These are phyloP conservation scores for Alsophila aescularia DNA, from an alignment of 2,888 invertebrate genomes.

Conservation along the genomic window DNA sequence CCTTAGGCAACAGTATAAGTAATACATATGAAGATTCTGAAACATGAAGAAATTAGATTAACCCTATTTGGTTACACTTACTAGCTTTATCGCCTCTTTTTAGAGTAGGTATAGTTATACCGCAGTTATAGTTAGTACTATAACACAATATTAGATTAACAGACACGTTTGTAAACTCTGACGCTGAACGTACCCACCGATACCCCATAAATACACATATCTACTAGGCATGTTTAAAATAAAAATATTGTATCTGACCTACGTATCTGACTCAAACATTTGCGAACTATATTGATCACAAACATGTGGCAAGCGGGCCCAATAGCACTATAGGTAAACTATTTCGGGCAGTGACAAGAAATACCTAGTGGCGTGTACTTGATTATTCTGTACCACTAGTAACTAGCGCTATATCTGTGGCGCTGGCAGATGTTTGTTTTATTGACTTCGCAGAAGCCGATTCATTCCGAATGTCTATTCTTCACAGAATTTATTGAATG, in stretches of 20 bases:
- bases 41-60: no score
- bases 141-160: no score
- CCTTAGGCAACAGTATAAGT: no score
- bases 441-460: constrained; percentile 30
- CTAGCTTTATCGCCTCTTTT: no score
- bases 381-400: no score
- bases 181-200: neutral
- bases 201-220: neutral
- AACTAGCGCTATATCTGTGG: neutral
- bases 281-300: constrained; percentile 25
- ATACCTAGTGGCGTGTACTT: neutral
- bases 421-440: constrained; percentile 10
- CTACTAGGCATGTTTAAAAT: neutral
- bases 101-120: no score
- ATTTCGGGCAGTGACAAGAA: constrained; percentile 32
- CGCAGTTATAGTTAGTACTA: no score
- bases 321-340: constrained; percentile 29
- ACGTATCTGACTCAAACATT: constrained; percentile 28
- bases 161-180: neutral
- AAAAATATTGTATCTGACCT: constrained; percentile 16
- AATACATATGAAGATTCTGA: no score
- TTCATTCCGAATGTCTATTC: constrained; percentile 11
- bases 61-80: no score
- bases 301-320: constrained; percentile 28
- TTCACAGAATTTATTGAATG: constrained; percentile 18